Percentiles rank a stretch among this genome's conserved stretches.
Conservation (phyloP, 2,797 vertebrate genomes). For the Fistularia commersonii region DNA sequence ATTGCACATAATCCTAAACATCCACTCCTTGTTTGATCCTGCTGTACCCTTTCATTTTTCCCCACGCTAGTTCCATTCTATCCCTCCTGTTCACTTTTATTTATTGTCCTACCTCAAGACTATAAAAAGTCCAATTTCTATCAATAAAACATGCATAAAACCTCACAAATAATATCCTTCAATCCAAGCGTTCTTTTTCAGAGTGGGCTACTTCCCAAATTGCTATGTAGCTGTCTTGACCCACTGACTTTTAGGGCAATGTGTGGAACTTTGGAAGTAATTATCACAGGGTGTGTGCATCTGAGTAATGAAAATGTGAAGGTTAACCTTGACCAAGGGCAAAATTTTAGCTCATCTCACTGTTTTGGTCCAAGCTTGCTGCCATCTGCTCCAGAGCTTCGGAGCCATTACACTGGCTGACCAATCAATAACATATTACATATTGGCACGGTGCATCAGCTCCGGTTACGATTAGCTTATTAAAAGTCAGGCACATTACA, state of each 20-base stretch:
- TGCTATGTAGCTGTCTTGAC: conserved; percentile 22
- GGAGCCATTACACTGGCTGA: conserved; percentile 48
- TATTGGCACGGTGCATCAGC: conserved; percentile 21
- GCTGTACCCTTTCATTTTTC: conserved; percentile 24
- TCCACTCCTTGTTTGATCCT: conserved; percentile 39
- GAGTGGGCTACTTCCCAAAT: background rate
- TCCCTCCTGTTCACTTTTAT: conserved; percentile 6
- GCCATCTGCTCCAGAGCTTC: conserved; percentile 62
- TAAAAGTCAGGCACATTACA: conserved; percentile 28
- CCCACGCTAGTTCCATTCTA: background rate
- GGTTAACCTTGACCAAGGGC: conserved; percentile 63
- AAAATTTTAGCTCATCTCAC: conserved; percentile 53
- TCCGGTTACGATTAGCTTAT: conserved; percentile 27
- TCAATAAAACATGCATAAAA: background rate
- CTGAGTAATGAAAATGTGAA: conserved; percentile 16
- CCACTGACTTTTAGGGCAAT: conserved; percentile 30
- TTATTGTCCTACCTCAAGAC: conserved; percentile 29
- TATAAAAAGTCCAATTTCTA: conserved; percentile 7
- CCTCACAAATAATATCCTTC: background rate
- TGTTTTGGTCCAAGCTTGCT: conserved; percentile 42
- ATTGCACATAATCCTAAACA: conserved; percentile 54
- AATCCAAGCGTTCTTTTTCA: conserved; percentile 1
- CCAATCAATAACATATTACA: conserved; percentile 57
- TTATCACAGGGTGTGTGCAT: conserved; percentile 20
- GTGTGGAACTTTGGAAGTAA: conserved; percentile 23